Evolutionary conservation across 2,797 vertebrate species (phyloP), one percentile per base, ranked within the genome.

Genomic region (Phrynocephalus guinanensis): DNA sequence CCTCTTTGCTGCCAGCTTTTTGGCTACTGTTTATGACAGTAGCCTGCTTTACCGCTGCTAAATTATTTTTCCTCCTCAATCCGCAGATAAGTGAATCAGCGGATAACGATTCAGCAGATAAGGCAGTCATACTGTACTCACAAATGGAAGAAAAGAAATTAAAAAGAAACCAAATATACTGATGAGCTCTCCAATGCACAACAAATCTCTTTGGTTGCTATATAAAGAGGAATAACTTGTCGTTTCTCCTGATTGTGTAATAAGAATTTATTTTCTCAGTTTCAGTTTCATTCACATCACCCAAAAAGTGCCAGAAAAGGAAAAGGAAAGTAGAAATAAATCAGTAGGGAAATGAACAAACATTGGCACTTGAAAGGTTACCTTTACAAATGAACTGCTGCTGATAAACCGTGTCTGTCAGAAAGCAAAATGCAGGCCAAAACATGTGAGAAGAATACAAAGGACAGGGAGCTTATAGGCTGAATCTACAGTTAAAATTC

Each of bases 261-360:
- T 80, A 60, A 73, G 71, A 16, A 67, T 75, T 85, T 71, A 81
- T 88, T 88, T 81, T 85, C 63, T 70, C 68, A 26, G 22, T 81
- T 88, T 88, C 30, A 16, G 66, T 81, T 87, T 79, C 87, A 52
- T 52, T 8, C 52, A 85, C 90, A 92, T 91, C 92, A 86, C 87
- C 88, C 89, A 90, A 90, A 91, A 91, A 78, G 82, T 85, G 91
- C 0, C 89, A 90, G 82, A 16, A 67, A 72, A 87, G 82, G 80
- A 83, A 89, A 0, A 9, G 89, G 86, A 93, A 93, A 89, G 93
- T 88, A 80, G 60, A 30, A 92, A 85, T 90, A 93, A 92, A 90
- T 91, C 0, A 33, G 50, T 26, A 80, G 56, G 28, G 79, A 84
- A 81, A 88, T 87, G 86, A 92, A 73, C 83, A 93, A 92, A 88